These are phyloP conservation scores for Elysia crispata DNA, from an alignment of 2,888 invertebrate species.

Conservation along the genomic window DNA sequence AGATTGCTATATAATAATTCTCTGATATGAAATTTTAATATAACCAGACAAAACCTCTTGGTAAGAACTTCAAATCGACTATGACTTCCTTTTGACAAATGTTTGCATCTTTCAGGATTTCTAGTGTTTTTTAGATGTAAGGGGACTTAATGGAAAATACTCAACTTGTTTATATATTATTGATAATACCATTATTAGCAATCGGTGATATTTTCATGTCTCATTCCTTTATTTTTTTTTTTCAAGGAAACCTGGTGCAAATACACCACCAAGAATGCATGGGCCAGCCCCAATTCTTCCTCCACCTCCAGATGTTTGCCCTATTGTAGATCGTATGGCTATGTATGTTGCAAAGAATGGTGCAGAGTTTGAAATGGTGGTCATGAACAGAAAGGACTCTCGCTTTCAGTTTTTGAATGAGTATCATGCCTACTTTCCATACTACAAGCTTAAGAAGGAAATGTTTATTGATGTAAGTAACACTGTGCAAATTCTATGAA, in stretches of 20 bases:
- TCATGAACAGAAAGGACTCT: conserved; percentile 82
- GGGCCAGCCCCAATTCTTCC: conserved; percentile 62
- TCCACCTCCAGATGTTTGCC: conserved; percentile 89
- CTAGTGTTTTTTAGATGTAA: no score
- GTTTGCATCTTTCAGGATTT: no score
- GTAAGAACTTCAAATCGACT: no score
- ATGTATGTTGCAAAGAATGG: conserved; percentile 97
- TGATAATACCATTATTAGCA: no score
- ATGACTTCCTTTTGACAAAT: no score
- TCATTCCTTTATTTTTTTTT: neutral
- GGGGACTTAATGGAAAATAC: no score
- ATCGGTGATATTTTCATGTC: neutral
- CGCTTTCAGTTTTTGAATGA: conserved; percentile 91
- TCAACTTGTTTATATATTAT: no score
- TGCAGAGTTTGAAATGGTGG: conserved; percentile 88
- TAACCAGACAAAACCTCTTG: no score
- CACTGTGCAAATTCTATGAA: no score
- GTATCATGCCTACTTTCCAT: conserved; percentile 87
- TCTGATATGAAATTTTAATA: no score
- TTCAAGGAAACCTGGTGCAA: conserved; percentile 5
- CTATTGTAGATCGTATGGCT: conserved; percentile 97
- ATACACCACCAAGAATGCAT: conserved; percentile 24
- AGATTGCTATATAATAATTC: no score
- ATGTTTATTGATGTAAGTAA: conserved; percentile 63
- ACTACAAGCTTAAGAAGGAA: conserved; percentile 85